Percentiles rank a stretch among this genome's conserved stretches.
Conservation (phyloP, 2,797 vertebrate species). For the Rhyacichthys aspro region DNA sequence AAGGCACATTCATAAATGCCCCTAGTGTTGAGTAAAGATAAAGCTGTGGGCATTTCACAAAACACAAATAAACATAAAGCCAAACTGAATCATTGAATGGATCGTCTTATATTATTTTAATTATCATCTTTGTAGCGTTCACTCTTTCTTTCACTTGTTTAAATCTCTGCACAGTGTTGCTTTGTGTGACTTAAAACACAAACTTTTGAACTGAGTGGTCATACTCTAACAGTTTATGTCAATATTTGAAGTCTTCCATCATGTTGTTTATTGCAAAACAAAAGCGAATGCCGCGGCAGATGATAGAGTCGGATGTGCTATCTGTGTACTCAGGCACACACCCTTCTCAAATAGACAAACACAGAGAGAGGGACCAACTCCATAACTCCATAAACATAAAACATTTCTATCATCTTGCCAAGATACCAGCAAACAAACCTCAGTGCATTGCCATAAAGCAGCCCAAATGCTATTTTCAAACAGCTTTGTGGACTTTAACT, state of each 20-base stretch:
- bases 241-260: conserved; percentile 28
- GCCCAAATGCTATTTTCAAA: conserved; percentile 20
- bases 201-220: conserved; percentile 10
- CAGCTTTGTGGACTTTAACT: conserved; percentile 27
- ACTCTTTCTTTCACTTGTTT: too few relatives aligned
- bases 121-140: too few relatives aligned
- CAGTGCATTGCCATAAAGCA: conserved; percentile 47
- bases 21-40: conserved; percentile 11
- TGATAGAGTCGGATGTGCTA: conserved; percentile 45
- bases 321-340: conserved; percentile 48
- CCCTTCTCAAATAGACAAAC: conserved; percentile 4
- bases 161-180: too few relatives aligned
- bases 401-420: conserved; percentile 39
- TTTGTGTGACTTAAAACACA: neutral
- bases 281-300: conserved; percentile 40
- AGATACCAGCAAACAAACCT: conserved; percentile 43
- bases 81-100: neutral
- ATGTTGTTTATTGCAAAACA: conserved; percentile 38
- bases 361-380: neutral
- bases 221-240: conserved; percentile 3
- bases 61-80: neutral
- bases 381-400: conserved; percentile 13
- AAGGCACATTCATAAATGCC: conserved; percentile 19
- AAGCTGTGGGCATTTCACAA: neutral
- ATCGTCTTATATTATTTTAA: too few relatives aligned